Evolutionary conservation across 1,140 invertebrate genomes (phyloP).

Genomic region (Drosophila biarmipes): DNA sequence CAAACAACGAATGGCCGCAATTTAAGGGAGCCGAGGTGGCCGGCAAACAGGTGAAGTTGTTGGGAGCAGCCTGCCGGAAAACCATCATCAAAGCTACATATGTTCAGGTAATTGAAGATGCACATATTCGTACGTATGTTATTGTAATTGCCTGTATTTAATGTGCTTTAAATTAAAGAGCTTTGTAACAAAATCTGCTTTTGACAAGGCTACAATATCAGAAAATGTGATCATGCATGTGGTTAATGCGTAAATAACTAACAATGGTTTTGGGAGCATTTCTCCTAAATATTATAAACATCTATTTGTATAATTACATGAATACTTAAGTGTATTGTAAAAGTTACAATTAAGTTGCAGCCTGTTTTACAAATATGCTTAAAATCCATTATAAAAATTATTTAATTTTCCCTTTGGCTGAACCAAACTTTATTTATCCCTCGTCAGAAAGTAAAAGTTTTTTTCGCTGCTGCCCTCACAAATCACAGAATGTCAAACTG

Average conservation of each 20-base stretch:
- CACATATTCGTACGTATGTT: neutral
- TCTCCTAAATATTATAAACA: neutral
- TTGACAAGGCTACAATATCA: neutral
- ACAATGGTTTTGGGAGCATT: neutral
- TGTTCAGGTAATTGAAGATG: conserved; percentile 40
- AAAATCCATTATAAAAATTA: conserved; percentile 34
- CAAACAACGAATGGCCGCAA: conserved; percentile 61
- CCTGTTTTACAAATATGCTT: conserved; percentile 7
- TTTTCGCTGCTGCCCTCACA: conserved; percentile 11
- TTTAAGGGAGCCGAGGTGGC: conserved; percentile 29
- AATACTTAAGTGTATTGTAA: neutral
- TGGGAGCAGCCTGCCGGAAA: conserved; percentile 49
- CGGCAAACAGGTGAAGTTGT: conserved; percentile 19
- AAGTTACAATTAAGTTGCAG: neutral
- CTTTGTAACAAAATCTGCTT: neutral
- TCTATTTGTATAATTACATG: too few relatives aligned
- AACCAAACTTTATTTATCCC: conserved; percentile 6
- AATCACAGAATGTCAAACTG: conserved; percentile 45
- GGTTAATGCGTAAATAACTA: neutral
- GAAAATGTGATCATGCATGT: neutral
- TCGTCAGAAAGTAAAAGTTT: conserved; percentile 49
- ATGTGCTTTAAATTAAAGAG: neutral
- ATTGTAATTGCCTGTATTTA: neutral
- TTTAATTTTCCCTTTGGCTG: conserved; percentile 14
- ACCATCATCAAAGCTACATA: conserved; percentile 42